Base-by-base conservation (phyloP, 2,113 vertebrate species). In the Austrofundulus limnaeus region DNA sequence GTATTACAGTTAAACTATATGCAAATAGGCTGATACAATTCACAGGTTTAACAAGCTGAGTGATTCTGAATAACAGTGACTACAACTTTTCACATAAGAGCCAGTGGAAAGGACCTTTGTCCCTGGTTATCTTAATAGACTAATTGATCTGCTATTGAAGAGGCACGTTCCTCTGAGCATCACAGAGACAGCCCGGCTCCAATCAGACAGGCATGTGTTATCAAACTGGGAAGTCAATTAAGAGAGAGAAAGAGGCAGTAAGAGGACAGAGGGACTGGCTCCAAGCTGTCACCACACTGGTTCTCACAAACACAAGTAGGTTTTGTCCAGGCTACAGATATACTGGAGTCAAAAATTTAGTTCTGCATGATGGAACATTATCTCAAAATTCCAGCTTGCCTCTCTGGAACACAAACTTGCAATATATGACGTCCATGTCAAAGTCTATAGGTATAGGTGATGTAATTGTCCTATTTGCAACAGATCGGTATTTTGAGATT, bases 201-300 rank as follows among this genome's bases (percentile, higher is more conserved):
- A 78, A 90, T 91, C 89, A 88, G 90, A 88, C 88, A 86, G 90
- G 71, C 85, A 83, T 77, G 81, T 87, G 88, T 90, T 92, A 92
- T 93, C 90, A 92, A 90, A 91, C 85, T 86, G 85, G 86, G 87
- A 82, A 90, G 90, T 92, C 88, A 91, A 91, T 92, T 91, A 92
- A 87, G 72, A 85, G 78, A 84, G 75, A 55, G 72, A 46, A 55
- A 74, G 61, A 70, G 49, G 54, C 63, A 71, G 61, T 66, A 55
- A 63, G 74, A 54, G 48, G 48, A 58, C 67, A 72, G 62, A 70
- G 80, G 59, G 77, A 74, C 80, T 80, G 89, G 87, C 89, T 91
- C 90, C 89, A 88, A 77, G 82, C 70, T 87, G 85, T 86, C 84
- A 88, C 82, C 69, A 86, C 81, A 88, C 87, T 76, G 78, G 70